These are phyloP conservation scores for Drosophila neonasuta DNA, from an alignment of 2,888 invertebrate species.

Conservation along the genomic window DNA sequence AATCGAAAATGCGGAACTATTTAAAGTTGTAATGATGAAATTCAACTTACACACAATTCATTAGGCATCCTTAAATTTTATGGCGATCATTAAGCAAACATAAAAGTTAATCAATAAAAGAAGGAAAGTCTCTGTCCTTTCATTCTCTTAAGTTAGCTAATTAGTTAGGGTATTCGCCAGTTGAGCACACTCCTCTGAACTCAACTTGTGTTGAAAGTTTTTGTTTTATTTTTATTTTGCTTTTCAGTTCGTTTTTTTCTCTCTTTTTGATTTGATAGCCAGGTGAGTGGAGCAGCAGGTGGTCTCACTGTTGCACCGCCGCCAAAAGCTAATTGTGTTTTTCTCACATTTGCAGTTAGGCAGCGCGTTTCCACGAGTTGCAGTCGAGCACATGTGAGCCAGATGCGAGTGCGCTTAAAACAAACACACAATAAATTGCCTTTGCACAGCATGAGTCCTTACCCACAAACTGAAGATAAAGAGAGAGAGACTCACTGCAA, in stretches of 20 bases:
- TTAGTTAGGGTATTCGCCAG: not conserved
- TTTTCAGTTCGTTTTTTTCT: constrained; percentile 31
- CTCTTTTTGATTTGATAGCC: constrained; percentile 50
- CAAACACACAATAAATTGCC: constrained; percentile 78
- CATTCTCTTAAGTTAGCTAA: not conserved
- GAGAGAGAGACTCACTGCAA: not conserved
- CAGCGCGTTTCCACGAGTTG: constrained; percentile 45
- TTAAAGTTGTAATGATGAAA: not conserved
- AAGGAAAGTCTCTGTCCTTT: not conserved
- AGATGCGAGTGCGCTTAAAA: constrained; percentile 61
- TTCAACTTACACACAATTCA: not conserved
- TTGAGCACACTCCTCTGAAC: not conserved
- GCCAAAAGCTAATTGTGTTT: constrained; percentile 79
- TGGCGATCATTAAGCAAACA: constrained; percentile 1
- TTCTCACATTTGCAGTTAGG: constrained; percentile 77
- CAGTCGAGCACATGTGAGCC: constrained; percentile 38
- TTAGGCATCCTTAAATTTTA: not conserved
- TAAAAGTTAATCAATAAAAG: not conserved
- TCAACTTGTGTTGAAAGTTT: constrained; percentile 66
- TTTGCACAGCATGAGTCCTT: constrained; percentile 69
- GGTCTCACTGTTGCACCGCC: constrained; percentile 65
- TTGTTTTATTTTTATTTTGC: constrained; percentile 8
- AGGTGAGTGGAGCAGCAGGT: constrained; percentile 67
- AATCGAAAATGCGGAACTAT: not conserved
- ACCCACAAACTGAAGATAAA: not conserved